Base-by-base conservation (phyloP, 1,140 invertebrate genomes). In the Rhagoletis pomonella region DNA sequence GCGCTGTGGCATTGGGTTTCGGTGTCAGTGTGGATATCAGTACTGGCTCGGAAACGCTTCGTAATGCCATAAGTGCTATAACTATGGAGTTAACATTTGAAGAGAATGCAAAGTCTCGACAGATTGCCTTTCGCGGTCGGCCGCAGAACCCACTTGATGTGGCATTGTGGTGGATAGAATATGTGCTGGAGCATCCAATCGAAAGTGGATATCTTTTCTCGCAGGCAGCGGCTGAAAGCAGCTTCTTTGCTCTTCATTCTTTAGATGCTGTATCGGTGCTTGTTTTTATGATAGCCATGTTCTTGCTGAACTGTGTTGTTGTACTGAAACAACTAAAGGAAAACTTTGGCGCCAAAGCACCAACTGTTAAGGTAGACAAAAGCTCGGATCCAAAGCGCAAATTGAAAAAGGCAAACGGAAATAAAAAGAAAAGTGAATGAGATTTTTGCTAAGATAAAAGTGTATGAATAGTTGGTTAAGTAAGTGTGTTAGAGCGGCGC, bases 111-210 rank as follows among this genome's bases (percentile, higher is more conserved):
- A 92, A 93, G 88, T 89, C 92, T 67, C 87, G 94, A 0, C 94
- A 95, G 3, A 88, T 89, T 42, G 90, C 93, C 44, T 95, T 95
- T 88, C 92, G 91, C 60, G 94, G 95, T 88, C 92, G 94, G 39
- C 94, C 94, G 0, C 87, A 93, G 62, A 89, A 93, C 1, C 93
- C 95, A 0, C 47, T 95, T 60, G 94, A 95, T 44, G 92, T 93
- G 6, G 94, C 95, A 2, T 91, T 95, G 29, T 96, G 94, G 92
- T 95, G 95, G 95, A 94, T 94, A 0, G 95, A 96, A 89, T 95
- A 96, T 87, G 92, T 95, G 88, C 91, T 86, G 87, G 89, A 67
- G 6, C 73, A 91, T 3, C 90, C 91, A 0, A 12, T 47, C 10
- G 73, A 62, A 12, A 85, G 19, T 47, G 5, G 67, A 0, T 91